Evolutionary conservation across 1,140 invertebrate species (phyloP).

Genomic region (Philaenus spumarius): DNA sequence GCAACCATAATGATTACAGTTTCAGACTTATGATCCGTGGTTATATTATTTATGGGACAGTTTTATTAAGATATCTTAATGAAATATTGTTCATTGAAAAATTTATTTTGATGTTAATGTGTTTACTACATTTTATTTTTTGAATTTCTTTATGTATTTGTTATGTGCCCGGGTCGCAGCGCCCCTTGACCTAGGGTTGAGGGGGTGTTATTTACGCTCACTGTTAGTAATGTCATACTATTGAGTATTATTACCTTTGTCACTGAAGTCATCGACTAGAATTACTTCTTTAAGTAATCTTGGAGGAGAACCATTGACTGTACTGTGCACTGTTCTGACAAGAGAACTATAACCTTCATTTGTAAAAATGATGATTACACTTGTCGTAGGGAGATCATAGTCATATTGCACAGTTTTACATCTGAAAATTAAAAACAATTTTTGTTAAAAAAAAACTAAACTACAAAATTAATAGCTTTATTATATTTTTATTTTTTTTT

Average conservation of each 20-base stretch:
- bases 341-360: constrained; percentile 89
- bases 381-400: constrained; percentile 67
- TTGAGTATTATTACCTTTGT: constrained; percentile 53
- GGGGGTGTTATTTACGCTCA: too few species aligned
- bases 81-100: too few species aligned
- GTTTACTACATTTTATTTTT: too few species aligned
- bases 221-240: too few species aligned
- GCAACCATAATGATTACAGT: too few species aligned
- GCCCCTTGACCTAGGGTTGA: too few species aligned
- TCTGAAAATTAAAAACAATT: constrained; percentile 38
- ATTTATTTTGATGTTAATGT: too few species aligned
- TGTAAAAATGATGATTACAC: constrained; percentile 89
- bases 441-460: not conserved
- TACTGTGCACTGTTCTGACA: constrained; percentile 75
- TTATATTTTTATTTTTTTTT: not conserved
- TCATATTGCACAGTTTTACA: constrained; percentile 72
- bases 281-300: constrained; percentile 84
- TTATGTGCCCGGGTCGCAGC: too few species aligned
- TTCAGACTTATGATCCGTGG: too few species aligned
- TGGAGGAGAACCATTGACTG: constrained; percentile 72
- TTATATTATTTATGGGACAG: too few species aligned
- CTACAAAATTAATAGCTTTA: not conserved
- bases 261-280: constrained; percentile 85
- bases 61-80: too few species aligned
- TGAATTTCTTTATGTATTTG: too few species aligned